Evolutionary conservation across 2,797 vertebrate genomes (phyloP).

Genomic region (Siniperca undulata): DNA sequence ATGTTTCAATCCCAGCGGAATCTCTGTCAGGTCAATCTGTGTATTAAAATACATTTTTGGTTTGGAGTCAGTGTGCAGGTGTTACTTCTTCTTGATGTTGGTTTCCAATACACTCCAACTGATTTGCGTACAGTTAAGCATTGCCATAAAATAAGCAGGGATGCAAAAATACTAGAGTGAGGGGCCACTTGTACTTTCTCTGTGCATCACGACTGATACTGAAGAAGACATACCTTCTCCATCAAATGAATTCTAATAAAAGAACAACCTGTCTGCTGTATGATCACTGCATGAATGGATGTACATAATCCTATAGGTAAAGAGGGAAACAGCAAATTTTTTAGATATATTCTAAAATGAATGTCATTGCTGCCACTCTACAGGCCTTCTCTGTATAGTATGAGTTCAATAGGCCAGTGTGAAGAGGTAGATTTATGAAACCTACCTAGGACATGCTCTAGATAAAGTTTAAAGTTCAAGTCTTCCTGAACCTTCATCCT

Average conservation of each 20-base stretch:
- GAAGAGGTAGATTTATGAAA: conserved; percentile 23
- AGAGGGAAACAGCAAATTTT: background rate
- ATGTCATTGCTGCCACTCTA: background rate
- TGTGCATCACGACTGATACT: no score
- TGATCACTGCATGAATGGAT: no score
- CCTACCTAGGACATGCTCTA: conserved; percentile 7
- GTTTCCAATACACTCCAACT: background rate
- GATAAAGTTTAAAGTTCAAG: conserved; percentile 68
- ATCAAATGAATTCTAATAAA: background rate
- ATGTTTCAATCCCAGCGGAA: background rate
- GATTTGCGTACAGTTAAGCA: background rate
- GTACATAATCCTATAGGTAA: background rate
- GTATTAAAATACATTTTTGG: background rate
- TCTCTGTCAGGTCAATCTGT: background rate
- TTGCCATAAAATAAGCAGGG: background rate
- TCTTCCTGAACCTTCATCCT: conserved; percentile 48
- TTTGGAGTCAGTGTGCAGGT: background rate
- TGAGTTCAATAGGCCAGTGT: conserved; percentile 10
- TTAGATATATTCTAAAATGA: background rate
- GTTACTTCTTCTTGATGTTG: background rate
- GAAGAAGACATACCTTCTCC: no score
- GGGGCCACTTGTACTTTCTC: background rate
- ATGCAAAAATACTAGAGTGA: background rate
- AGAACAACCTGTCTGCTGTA: background rate
- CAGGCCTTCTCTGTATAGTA: background rate